These are phyloP conservation scores for Pseudorectes ferrugineus DNA, from an alignment of 2,113 vertebrate genomes.

Conservation along the genomic window DNA sequence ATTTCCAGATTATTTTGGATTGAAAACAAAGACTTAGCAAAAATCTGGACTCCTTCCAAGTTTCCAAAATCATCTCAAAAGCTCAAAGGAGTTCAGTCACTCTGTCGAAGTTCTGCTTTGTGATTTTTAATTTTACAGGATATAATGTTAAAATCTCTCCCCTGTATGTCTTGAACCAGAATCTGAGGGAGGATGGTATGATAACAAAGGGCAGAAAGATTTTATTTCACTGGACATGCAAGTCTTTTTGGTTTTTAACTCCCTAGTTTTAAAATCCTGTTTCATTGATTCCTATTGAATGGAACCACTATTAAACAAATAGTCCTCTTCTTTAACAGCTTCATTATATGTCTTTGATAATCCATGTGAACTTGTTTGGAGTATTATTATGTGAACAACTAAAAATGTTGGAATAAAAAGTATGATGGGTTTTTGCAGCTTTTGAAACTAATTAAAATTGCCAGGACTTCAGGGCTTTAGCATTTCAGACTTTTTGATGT, in stretches of 20 bases:
- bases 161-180: neutral
- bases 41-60: slow-evolving; percentile 28
- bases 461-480: neutral
- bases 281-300: neutral
- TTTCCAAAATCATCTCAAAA: slow-evolving; percentile 5
- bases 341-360: neutral
- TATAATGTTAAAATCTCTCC: neutral
- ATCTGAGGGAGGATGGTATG: neutral
- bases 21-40: slow-evolving; percentile 37
- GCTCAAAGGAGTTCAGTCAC: neutral
- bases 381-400: neutral
- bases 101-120: neutral
- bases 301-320: neutral
- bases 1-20: slow-evolving; percentile 39
- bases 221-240: neutral
- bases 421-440: neutral
- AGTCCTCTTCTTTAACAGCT: neutral
- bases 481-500: neutral
- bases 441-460: neutral
- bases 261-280: neutral
- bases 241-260: neutral
- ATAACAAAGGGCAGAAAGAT: neutral
- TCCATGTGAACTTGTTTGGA: neutral
- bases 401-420: neutral
- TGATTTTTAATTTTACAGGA: neutral